These are phyloP conservation scores for Platerodrilus igneus DNA, from an alignment of 2,888 invertebrate genomes.

Conservation along the genomic window DNA sequence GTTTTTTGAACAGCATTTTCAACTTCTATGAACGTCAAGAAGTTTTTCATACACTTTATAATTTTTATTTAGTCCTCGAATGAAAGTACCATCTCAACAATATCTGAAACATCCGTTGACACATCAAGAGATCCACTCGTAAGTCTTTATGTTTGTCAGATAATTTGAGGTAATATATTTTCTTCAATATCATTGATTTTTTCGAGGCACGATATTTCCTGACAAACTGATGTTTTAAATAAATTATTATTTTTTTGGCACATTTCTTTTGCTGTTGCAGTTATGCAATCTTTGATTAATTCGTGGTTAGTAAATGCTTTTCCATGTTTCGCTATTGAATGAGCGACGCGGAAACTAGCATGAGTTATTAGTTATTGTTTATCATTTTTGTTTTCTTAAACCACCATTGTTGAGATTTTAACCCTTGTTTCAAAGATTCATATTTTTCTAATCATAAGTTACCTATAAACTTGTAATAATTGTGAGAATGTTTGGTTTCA, in stretches of 20 bases:
- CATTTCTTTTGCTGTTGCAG: constrained; percentile 19
- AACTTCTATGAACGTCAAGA: constrained; percentile 23
- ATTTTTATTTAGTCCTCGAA: too few relatives aligned
- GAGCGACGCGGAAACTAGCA: constrained; percentile 25
- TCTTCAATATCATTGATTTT: constrained; percentile 17
- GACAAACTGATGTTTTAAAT: constrained; percentile 26
- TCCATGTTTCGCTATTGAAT: constrained; percentile 27
- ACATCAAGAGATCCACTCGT: constrained; percentile 27
- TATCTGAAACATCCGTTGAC: constrained; percentile 28
- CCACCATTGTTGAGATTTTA: constrained; percentile 29
- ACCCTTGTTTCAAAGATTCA: constrained; percentile 30
- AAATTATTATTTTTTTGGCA: constrained; percentile 16
- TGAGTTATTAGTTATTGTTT: constrained; percentile 26
- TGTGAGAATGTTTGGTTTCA: constrained; percentile 32
- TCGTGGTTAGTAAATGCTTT: constrained; percentile 18
- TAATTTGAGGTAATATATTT: too few relatives aligned
- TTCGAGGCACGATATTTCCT: constrained; percentile 27
- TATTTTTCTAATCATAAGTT: constrained; percentile 33
- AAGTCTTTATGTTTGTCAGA: constrained; percentile 20
- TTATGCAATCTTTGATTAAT: constrained; percentile 17
- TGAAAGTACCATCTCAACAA: constrained; percentile 20
- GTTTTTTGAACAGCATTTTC: constrained; percentile 19
- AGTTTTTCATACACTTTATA: too few relatives aligned
- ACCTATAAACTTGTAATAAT: constrained; percentile 33
- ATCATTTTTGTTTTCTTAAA: constrained; percentile 26